phyloP scores from a whole-genome alignment of 2,113 vertebrate genomes.

The Leptobrachium ailaonicum region DNA sequence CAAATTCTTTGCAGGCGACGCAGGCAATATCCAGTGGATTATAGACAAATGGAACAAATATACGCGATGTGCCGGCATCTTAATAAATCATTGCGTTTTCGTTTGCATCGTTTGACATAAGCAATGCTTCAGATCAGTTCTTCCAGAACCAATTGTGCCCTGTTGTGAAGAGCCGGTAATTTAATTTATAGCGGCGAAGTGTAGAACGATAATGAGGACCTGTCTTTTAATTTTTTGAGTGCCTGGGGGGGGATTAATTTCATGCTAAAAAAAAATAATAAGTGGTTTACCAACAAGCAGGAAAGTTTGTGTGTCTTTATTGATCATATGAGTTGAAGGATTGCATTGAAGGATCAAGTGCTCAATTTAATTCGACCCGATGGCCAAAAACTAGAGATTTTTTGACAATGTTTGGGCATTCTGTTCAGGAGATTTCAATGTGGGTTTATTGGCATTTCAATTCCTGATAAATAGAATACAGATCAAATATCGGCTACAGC shows the following conservation, averaged over 20 bases:
- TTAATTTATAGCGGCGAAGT: neutral
- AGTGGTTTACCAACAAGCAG: neutral
- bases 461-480: no score
- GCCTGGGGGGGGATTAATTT: neutral
- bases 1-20: conserved; percentile 2
- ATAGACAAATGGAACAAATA: neutral
- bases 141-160: neutral
- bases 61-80: neutral
- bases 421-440: no score
- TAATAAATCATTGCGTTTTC: conserved; percentile 1
- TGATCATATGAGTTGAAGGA: no score
- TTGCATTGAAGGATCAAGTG: no score
- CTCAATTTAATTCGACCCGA: no score
- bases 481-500: no score
- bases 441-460: no score
- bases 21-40: conserved; percentile 9
- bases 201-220: neutral
- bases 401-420: no score
- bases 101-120: neutral
- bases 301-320: no score
- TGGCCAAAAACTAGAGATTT: no score
- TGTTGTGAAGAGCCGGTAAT: neutral
- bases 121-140: neutral
- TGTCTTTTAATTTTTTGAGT: neutral
- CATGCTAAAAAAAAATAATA: neutral